Evolutionary conservation across 2,113 vertebrate genomes (phyloP), one percentile per base, ranked within the genome.

Genomic region (Malurus alboscapulatus): DNA sequence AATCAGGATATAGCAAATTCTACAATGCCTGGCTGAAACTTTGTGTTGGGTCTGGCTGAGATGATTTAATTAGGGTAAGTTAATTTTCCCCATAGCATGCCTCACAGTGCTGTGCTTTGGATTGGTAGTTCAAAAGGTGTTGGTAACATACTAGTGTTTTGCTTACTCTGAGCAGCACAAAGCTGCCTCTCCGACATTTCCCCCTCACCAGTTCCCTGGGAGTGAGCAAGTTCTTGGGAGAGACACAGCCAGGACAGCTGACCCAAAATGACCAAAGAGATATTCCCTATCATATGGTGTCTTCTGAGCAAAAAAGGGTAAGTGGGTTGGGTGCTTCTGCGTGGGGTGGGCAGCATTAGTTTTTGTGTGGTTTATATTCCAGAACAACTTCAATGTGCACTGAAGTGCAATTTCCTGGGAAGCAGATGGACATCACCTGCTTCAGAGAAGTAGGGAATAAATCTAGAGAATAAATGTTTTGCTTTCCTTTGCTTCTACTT

Each of bases 321-420:
- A 38, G 15, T 34, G 38, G 2, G 26, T 3, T 69, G 55, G 9
- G 12, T 69, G 29, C 6, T 40, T 40, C 19, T 32, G 10, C n/a
- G 15, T 54, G 13, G 24, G 36, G 26, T 24, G 15, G 22, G 4
- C 38, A 61, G 8, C 19, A 36, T 67, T 34, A 50, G 5, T 17
- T 24, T 14, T 45, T 45, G 21, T 22, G 27, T 10, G 44, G 14
- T 30, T 66, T 65, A 26, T 57, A 30, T 72, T 42, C 21, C 30
- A 34, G 58, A 65, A 13, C 22, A 54, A 29, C 40, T 17, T 3
- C 18, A 32, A 25, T 0, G 0, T 3, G 3, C 40, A 25, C 13
- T 58, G 42, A 68, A 68, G 18, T 20, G 5, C 9, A 63, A 2
- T 57, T 80, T 65, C n/a, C 38, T 4, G 19, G 4, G n/a, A 71